phyloP scores from a whole-genome alignment of 2,888 invertebrate species.

The Acanthoscelides obtectus region DNA sequence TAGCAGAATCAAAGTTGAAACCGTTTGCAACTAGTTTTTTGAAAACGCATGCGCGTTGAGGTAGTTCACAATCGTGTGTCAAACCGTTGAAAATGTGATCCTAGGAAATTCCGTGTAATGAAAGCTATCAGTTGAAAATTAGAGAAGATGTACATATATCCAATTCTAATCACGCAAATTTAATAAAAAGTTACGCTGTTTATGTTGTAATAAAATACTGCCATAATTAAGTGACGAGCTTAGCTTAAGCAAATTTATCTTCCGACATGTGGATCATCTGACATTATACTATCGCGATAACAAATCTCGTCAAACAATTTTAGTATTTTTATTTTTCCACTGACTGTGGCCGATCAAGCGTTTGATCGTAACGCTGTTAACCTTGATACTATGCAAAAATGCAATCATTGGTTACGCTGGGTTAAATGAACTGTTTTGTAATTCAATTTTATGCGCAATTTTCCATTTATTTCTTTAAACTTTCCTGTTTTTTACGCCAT shows the following conservation, averaged over 20 bases:
- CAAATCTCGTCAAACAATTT: neutral
- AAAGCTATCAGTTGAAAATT: too few species aligned
- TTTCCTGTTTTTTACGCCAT: neutral
- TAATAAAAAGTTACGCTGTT: neutral
- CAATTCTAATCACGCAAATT: neutral
- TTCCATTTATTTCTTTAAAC: neutral
- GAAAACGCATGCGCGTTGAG: too few species aligned
- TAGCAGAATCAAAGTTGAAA: too few species aligned
- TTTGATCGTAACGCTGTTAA: neutral
- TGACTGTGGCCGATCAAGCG: neutral
- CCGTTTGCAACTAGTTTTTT: too few species aligned
- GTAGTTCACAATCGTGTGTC: too few species aligned
- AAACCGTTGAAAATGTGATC: too few species aligned
- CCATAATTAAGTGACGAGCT: neutral
- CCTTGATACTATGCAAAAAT: neutral
- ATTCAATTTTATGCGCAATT: neutral
- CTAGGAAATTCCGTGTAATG: too few species aligned
- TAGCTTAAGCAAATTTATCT: neutral
- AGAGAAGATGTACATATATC: too few species aligned
- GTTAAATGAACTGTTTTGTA: neutral
- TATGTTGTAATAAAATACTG: neutral
- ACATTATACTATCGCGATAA: neutral
- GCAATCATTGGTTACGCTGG: neutral
- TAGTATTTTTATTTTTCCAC: neutral
- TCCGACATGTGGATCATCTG: neutral